Base-by-base conservation (phyloP, 2,113 vertebrate species). In the Bagarius yarrelli region DNA sequence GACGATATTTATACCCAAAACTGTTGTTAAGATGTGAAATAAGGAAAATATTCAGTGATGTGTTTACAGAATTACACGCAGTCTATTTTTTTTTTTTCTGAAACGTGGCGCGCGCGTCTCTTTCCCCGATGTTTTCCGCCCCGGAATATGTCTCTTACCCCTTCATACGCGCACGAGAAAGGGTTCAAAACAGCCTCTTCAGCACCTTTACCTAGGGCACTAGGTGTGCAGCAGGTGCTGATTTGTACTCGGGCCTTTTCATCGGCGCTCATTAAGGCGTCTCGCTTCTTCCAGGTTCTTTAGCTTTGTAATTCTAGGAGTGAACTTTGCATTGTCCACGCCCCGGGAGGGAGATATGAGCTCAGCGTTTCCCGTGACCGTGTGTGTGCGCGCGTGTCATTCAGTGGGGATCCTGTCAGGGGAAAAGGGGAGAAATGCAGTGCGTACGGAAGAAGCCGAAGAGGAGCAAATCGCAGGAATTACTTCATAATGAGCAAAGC, bases 381-480 rank as follows among this genome's bases (percentile, higher is more conserved):
- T 44, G 0, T 21, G 34, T 66, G 5, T 47, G 44, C 36, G 13
- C 34, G 0, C 18, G 34, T 66, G 5, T 47, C 25, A 72, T n/a
- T 63, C 70, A n/a, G 11, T 32, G 13, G 25, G 61, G 27, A 67
- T 19, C 44, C 40, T 21, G 34, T 34, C 52, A 4, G 19, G 63
- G 16, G 4, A 64, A 23, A 61, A 14, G 13, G 63, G 55, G 50
- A 77, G 87, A 5, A n/a, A 93, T 94, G 93, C 72, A 76, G 1
- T 94, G 92, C 71, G 15, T 93, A 40, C 59, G 70, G 55, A 88
- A 76, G 78, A 78, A 87, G 56, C 44, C 86, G 0, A 30, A 79
- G 78, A 80, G 84, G 59, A 91, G 85, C 85, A 85, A 66, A 34
- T 90, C 93, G n/a, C 71, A 92, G 85, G 91, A 93, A 61, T 56